Percentiles rank a stretch among this genome's conserved stretches.
These are phyloP conservation scores for Triplophysa dalaica DNA, from an alignment of 2,113 vertebrate species.

Conservation along the genomic window DNA sequence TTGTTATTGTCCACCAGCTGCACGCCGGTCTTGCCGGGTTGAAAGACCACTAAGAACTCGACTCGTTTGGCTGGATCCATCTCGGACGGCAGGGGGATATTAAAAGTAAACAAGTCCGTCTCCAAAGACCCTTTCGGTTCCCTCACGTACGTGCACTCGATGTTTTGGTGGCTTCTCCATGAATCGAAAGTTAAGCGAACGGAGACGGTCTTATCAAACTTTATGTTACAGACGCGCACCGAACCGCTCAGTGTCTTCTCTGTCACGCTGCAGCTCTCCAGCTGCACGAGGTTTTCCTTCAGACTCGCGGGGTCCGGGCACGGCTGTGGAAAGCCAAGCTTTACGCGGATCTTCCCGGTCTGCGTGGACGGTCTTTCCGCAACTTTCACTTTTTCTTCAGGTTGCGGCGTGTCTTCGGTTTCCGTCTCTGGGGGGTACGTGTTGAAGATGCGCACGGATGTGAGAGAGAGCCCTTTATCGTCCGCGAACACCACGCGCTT, in stretches of 20 bases:
- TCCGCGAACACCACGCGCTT: constrained; percentile 79
- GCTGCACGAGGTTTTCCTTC: constrained; percentile 55
- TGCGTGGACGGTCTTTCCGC: neutral
- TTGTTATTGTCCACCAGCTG: constrained; percentile 36
- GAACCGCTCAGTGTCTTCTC: constrained; percentile 67
- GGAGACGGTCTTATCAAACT: constrained; percentile 61
- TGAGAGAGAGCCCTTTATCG: constrained; percentile 72
- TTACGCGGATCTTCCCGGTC: neutral
- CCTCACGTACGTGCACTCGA: constrained; percentile 66
- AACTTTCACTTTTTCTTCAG: neutral
- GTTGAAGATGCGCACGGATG: constrained; percentile 66
- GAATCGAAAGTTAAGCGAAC: constrained; percentile 74
- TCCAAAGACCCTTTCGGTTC: neutral
- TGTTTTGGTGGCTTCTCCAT: constrained; percentile 71
- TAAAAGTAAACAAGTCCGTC: constrained; percentile 69
- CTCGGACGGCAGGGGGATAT: constrained; percentile 61
- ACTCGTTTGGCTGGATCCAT: constrained; percentile 44
- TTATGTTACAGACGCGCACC: constrained; percentile 62
- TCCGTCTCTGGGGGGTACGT: constrained; percentile 52
- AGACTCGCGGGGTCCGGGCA: constrained; percentile 52
- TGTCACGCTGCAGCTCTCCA: constrained; percentile 73
- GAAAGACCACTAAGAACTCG: constrained; percentile 33
- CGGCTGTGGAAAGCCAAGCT: constrained; percentile 69
- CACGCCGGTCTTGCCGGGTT: neutral
- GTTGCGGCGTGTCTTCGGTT: neutral